A percentile compares a stretch with the other conserved stretches of the same genome.
These are phyloP conservation scores for Grammomys surdaster DNA, from an alignment of 2,113 vertebrate genomes.

Conservation along the genomic window DNA sequence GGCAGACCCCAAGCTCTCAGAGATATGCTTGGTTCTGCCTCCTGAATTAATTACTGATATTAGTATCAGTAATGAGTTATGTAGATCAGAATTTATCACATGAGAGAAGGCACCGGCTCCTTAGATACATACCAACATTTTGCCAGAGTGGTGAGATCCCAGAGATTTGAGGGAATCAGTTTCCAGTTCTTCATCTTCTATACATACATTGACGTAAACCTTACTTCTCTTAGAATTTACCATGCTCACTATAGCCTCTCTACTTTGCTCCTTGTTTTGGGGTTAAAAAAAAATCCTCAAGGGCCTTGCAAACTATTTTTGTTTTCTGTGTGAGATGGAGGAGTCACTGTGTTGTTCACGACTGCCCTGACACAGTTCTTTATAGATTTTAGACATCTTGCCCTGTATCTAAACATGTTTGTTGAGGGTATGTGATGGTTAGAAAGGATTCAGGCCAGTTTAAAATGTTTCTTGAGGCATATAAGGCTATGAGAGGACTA, in stretches of 20 bases:
- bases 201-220: background rate
- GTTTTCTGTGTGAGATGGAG: background rate
- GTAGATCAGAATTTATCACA: background rate
- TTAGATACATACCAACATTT: conserved; percentile 14
- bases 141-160: background rate
- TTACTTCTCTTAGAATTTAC: background rate
- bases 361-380: background rate
- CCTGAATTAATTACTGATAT: conserved; percentile 37
- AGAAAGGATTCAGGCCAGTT: background rate
- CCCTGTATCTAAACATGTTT: background rate
- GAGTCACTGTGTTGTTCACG: background rate
- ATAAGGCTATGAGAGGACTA: background rate
- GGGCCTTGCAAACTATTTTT: background rate
- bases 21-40: background rate
- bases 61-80: conserved; percentile 18
- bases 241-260: background rate
- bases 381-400: background rate
- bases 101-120: background rate
- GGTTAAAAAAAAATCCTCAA: background rate
- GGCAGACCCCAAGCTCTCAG: background rate
- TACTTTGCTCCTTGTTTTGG: background rate
- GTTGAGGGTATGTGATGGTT: background rate
- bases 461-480: conserved; percentile 35
- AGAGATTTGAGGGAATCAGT: background rate
- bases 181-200: background rate